Conservation (phyloP, 2,797 vertebrate genomes). For the Myoxocephalus aenaeus region DNA sequence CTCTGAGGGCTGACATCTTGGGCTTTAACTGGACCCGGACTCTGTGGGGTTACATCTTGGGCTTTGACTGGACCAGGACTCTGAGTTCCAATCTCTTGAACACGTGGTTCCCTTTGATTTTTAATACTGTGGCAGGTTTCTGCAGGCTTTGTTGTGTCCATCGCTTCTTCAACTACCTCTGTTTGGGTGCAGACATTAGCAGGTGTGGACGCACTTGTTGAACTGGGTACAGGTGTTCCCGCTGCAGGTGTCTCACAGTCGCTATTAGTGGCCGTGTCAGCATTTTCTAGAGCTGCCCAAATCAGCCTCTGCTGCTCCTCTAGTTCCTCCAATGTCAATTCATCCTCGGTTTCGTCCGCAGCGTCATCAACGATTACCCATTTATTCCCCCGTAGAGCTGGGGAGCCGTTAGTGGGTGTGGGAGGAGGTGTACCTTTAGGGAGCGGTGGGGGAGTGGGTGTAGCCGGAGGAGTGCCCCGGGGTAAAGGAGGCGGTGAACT, state of each 20-base stretch:
- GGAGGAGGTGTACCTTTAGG: slow-evolving; percentile 87
- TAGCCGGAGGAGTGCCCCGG: slow-evolving; percentile 88
- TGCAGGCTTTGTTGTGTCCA: slow-evolving; percentile 38
- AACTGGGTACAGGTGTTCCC: slow-evolving; percentile 87
- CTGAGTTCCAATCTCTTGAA: slow-evolving; percentile 17
- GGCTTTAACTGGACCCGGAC: slow-evolving; percentile 18
- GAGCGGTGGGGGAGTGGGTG: slow-evolving; percentile 86
- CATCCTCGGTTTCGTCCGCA: slow-evolving; percentile 86
- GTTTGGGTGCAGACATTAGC: slow-evolving; percentile 79
- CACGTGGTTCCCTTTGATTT: slow-evolving; percentile 32
- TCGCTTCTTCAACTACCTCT: slow-evolving; percentile 55
- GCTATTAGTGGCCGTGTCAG: slow-evolving; percentile 88
- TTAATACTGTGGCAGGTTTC: slow-evolving; percentile 46
- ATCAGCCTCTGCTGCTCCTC: slow-evolving; percentile 96
- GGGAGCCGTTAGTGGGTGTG: slow-evolving; percentile 82
- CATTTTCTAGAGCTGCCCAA: slow-evolving; percentile 93
- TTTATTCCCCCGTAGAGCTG: slow-evolving; percentile 67
- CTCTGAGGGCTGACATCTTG: slow-evolving; percentile 11
- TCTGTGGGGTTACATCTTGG: slow-evolving; percentile 5
- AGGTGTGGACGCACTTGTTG: slow-evolving; percentile 87
- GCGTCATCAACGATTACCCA: slow-evolving; percentile 74
- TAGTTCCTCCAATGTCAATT: slow-evolving; percentile 93
- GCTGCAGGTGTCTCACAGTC: slow-evolving; percentile 87
- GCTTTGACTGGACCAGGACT: slow-evolving; percentile 40
- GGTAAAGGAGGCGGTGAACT: slow-evolving; percentile 90